Evolutionary conservation across 2,888 invertebrate species (phyloP), one percentile per base, ranked within the genome.

Genomic region (Galeopsomyia nigrocyanea): DNA sequence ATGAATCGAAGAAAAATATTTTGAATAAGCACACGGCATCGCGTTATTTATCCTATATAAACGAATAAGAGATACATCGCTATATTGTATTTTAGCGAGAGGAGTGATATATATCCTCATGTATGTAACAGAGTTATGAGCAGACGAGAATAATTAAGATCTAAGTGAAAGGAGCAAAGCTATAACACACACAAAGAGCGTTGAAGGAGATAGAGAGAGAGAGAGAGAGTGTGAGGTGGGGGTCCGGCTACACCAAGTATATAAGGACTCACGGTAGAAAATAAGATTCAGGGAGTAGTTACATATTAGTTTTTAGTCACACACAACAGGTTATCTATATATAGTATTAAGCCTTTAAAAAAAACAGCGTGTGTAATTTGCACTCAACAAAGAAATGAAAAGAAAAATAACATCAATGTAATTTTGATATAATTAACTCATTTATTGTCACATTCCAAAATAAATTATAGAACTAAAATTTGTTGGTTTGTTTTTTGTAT

Each of bases 181-280:
- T 60, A n/a, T n/a, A n/a, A n/a, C 26, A 67, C 68, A 68, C 39
- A 39, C 56, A 68, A 64, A 74, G 65, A 71, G 63, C 62, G 70
- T 26, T 63, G 19, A 66, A 62, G 71, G 74, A 71, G 76, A 77
- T 58, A 69, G 66, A 75, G 69, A 77, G 67, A 71, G 67, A 72
- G 67, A 66, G 67, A 78, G 76, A 78, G 79, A 80, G 77, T 79
- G 75, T 82, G 83, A 84, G 83, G 83, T 39, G 83, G 84, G 83
- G 84, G 84, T 84, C 84, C 84, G 81, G 85, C 85, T 86, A 86
- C 85, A 86, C 85, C 86, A 84, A 81, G 79, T 80, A 78, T 26
- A 26, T 26, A 78, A 79, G 83, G 81, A 79, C 71, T 73, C 79
- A 39, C 75, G 68, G 70, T 60, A 62, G 2, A 3, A n/a, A 39